Percentiles rank a stretch among this genome's conserved stretches.
phyloP scores from a whole-genome alignment of 2,113 vertebrate species.

The Calonectris borealis region DNA sequence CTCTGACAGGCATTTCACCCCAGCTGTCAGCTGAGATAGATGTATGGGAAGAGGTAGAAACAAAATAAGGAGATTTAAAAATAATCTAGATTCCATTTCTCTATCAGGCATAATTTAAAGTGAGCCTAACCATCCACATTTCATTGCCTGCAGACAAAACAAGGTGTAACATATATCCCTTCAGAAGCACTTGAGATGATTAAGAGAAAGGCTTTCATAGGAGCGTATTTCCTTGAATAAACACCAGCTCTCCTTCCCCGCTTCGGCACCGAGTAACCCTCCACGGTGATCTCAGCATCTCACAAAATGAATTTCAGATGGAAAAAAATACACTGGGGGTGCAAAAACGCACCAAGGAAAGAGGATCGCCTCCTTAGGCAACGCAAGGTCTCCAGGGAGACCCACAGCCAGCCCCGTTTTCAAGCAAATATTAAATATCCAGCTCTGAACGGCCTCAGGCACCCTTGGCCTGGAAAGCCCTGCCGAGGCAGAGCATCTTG shows the following conservation, averaged over 20 bases:
- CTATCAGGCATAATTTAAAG: neutral
- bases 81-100: neutral
- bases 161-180: neutral
- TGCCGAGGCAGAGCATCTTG: neutral
- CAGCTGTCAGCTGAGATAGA: neutral
- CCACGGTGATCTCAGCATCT: neutral
- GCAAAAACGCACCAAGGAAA: neutral
- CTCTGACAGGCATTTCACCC: neutral
- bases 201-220: neutral
- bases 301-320: neutral
- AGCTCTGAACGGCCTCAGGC: neutral
- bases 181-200: neutral
- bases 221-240: neutral
- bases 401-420: neutral
- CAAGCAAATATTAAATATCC: neutral
- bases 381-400: neutral
- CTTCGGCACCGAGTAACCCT: neutral
- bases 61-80: conserved; percentile 5
- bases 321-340: neutral
- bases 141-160: neutral
- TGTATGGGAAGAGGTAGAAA: neutral
- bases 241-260: neutral
- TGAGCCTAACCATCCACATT: neutral
- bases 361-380: accelerated
- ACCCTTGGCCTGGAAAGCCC: neutral